A percentile compares a stretch with the other conserved stretches of the same genome.
phyloP scores from a whole-genome alignment of 2,113 vertebrate species.

The Chloropsis hardwickii region DNA sequence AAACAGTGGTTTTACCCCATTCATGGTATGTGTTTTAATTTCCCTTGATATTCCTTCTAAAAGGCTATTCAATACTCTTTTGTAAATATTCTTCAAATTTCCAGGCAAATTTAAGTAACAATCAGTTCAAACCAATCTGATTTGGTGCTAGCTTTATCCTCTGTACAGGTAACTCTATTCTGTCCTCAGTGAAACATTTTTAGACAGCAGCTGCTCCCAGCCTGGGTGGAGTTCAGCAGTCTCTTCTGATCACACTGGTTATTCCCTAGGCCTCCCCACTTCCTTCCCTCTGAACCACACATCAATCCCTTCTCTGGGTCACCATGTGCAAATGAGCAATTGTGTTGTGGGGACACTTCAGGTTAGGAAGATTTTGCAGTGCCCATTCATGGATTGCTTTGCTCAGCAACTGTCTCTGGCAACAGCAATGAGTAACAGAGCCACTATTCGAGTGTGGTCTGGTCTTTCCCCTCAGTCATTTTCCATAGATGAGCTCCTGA shows the following conservation, averaged over 20 bases:
- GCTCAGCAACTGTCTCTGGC: background rate
- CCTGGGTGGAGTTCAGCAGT: background rate
- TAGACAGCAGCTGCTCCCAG: background rate
- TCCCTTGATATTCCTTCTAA: background rate
- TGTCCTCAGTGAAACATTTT: background rate
- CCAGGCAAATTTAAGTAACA: background rate
- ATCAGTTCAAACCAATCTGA: background rate
- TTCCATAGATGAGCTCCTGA: background rate
- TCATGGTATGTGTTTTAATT: background rate
- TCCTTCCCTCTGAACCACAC: background rate
- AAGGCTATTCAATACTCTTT: background rate
- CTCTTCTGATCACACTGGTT: background rate
- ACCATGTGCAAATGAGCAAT: too few relatives aligned
- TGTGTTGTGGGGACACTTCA: background rate
- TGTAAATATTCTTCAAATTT: background rate
- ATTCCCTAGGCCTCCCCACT: fast-evolving
- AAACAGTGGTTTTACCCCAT: background rate
- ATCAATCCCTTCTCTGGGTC: background rate
- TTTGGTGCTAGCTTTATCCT: background rate
- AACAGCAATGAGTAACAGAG: background rate
- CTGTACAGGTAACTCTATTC: background rate
- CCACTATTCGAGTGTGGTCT: background rate
- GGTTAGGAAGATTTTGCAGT: background rate
- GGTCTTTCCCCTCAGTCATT: background rate
- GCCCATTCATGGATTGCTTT: background rate